Conservation (phyloP, 2,797 vertebrate genomes). For the Brachyalestes nurse region DNA sequence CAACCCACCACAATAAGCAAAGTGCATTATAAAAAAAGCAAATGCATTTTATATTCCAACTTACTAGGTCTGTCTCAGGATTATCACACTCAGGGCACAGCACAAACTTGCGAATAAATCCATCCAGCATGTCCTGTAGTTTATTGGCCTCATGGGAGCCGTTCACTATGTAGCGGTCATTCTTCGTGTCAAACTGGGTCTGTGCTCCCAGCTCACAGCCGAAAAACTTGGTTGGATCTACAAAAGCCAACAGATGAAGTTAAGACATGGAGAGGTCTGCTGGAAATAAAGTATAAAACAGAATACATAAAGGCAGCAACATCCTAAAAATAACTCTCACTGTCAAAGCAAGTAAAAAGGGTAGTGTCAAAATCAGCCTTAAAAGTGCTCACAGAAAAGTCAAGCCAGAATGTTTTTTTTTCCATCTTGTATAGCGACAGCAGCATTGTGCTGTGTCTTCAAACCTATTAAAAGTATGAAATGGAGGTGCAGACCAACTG, state of each 20-base stretch:
- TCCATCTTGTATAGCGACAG: too few relatives aligned
- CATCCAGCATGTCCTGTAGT: slow-evolving; percentile 99
- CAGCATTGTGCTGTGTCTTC: background rate
- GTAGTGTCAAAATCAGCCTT: background rate
- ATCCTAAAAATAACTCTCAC: background rate
- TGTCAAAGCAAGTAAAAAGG: background rate
- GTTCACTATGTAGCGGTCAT: slow-evolving; percentile 99
- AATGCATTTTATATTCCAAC: too few relatives aligned
- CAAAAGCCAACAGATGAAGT: background rate
- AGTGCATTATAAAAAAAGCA: too few relatives aligned
- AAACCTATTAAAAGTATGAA: background rate
- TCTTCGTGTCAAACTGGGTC: slow-evolving; percentile 99
- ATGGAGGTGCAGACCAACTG: background rate
- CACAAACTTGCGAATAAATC: slow-evolving; percentile 99
- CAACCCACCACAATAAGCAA: too few relatives aligned
- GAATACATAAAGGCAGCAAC: background rate
- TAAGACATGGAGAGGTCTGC: background rate
- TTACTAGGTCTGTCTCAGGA: slow-evolving; percentile 99
- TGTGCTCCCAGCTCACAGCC: slow-evolving; percentile 99
- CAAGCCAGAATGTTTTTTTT: too few relatives aligned
- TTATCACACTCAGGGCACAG: slow-evolving; percentile 99
- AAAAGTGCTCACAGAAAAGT: background rate
- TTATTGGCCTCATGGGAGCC: slow-evolving; percentile 99
- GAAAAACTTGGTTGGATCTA: slow-evolving; percentile 99
- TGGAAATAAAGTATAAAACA: background rate